phyloP scores from a whole-genome alignment of 2,113 vertebrate genomes.

The Xyliphius kryptos region DNA sequence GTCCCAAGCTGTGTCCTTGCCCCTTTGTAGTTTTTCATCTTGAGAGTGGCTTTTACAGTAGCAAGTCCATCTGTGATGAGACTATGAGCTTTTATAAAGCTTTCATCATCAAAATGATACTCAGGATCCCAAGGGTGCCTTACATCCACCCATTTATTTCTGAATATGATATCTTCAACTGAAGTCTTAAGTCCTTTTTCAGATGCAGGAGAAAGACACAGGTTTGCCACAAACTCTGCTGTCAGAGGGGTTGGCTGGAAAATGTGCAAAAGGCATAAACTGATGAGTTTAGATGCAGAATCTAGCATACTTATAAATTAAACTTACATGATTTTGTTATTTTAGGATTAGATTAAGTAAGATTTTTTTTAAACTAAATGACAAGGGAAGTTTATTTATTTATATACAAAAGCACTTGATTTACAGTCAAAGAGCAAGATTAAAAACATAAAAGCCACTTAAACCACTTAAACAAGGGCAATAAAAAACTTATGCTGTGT shows the following conservation, averaged over 20 bases:
- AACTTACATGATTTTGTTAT: no score
- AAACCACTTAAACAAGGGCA: no score
- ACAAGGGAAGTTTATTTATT: no score
- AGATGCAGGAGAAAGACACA: constrained; percentile 11
- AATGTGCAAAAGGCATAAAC: not conserved
- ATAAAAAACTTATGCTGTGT: no score
- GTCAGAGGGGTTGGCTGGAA: not conserved
- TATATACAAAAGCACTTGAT: no score
- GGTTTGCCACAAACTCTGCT: not conserved
- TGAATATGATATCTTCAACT: not conserved
- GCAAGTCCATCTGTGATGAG: constrained; percentile 1
- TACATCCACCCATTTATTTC: constrained; percentile 5
- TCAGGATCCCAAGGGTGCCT: not conserved
- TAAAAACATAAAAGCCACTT: no score
- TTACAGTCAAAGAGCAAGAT: no score
- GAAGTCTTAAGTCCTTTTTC: not conserved
- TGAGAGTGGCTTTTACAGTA: constrained; percentile 2
- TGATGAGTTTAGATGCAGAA: no score
- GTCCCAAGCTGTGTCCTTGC: constrained; percentile 1
- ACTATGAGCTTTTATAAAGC: not conserved
- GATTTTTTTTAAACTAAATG: no score
- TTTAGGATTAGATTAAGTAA: no score
- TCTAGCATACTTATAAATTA: no score
- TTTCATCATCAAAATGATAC: constrained; percentile 29
- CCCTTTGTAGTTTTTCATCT: not conserved